These are phyloP conservation scores for Sialis fuliginosa DNA, from an alignment of 2,888 invertebrate species.

Conservation along the genomic window DNA sequence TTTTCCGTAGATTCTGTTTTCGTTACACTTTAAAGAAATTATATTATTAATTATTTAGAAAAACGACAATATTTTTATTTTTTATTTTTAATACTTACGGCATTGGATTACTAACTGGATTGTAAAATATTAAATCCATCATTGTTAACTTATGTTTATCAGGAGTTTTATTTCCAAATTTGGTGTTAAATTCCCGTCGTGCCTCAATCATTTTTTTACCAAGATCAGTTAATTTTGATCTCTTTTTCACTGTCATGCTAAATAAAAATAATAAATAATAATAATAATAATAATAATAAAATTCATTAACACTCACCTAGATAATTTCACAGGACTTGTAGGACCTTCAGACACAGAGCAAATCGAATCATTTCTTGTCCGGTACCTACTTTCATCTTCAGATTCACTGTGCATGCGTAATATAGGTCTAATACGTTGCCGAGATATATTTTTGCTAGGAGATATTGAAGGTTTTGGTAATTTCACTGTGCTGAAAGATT, in stretches of 20 bases:
- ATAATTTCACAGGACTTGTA: not conserved
- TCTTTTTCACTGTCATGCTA: conserved; percentile 13
- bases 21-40: not conserved
- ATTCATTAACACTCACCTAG: not conserved
- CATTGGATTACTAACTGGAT: conserved; percentile 65
- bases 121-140: conserved; percentile 85
- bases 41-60: not conserved
- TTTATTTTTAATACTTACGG: conserved; percentile 26
- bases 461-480: not conserved
- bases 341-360: conserved; percentile 8
- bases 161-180: conserved; percentile 31
- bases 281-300: conserved; percentile 5
- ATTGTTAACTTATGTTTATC: conserved; percentile 62
- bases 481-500: too few relatives aligned
- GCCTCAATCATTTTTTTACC: conserved; percentile 33
- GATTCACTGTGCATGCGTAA: conserved; percentile 50
- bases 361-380: conserved; percentile 25
- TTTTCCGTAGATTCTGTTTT: not conserved
- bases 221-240: conserved; percentile 26
- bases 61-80: not conserved
- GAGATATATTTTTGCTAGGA: conserved; percentile 18
- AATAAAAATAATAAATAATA: conserved; percentile 1
- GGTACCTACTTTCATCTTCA: conserved; percentile 36
- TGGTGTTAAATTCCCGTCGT: conserved; percentile 30
- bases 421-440: conserved; percentile 34